phyloP scores from a whole-genome alignment of 2,113 vertebrate genomes.

The Odobenus rosmarus region DNA sequence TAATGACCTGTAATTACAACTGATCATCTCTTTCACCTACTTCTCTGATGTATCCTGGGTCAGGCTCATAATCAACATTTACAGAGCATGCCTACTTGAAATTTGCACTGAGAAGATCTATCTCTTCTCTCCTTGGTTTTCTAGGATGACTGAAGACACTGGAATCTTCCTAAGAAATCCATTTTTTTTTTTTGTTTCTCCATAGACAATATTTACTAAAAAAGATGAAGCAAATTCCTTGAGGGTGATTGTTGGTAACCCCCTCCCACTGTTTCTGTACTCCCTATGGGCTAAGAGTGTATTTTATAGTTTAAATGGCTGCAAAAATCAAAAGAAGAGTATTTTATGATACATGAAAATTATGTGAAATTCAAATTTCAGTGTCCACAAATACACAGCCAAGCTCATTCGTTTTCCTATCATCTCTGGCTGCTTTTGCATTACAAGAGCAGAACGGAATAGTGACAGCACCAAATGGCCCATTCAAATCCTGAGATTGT shows the following conservation, averaged over 20 bases:
- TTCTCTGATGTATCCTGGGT: not conserved
- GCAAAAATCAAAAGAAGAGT: not conserved
- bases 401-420: not conserved
- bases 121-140: not conserved
- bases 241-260: not conserved
- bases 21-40: not conserved
- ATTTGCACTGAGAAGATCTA: not conserved
- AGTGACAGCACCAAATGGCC: not conserved
- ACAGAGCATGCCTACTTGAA: not conserved
- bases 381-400: not conserved
- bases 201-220: not conserved
- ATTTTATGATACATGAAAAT: not conserved
- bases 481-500: not conserved
- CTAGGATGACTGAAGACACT: not conserved
- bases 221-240: not conserved
- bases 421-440: not conserved
- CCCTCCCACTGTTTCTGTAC: not conserved
- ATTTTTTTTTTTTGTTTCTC: not conserved
- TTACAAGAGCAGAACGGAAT: not conserved
- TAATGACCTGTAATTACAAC: not conserved
- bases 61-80: not conserved
- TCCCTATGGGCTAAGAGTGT: not conserved
- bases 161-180: not conserved
- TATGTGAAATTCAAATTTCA: conserved; percentile 38
- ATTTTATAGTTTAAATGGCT: conserved; percentile 18